Conservation (phyloP, 2,888 invertebrate genomes). For the Orthosia cruda region DNA sequence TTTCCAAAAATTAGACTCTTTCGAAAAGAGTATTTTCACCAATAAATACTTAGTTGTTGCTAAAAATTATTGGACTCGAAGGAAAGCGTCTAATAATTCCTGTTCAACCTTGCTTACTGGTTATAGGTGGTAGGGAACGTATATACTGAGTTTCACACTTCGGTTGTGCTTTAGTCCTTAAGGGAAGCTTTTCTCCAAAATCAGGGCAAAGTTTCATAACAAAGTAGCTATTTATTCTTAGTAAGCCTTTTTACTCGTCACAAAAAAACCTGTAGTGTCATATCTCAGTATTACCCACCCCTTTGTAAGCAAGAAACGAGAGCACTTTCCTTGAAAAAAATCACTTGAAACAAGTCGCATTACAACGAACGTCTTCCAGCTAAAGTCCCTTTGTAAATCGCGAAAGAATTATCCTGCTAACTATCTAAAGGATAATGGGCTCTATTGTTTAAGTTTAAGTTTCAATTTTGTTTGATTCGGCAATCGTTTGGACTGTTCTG, state of each 20-base stretch:
- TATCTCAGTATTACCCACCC: conserved; percentile 43
- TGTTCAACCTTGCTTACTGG: too few species aligned
- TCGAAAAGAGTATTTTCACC: too few species aligned
- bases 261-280: conserved; percentile 48
- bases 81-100: too few species aligned
- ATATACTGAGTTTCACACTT: too few species aligned
- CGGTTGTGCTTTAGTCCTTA: background rate
- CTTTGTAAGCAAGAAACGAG: conserved; percentile 56
- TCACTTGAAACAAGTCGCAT: conserved; percentile 78
- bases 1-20: too few species aligned
- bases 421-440: conserved; percentile 45
- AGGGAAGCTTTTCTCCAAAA: background rate
- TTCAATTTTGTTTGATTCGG: conserved; percentile 32
- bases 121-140: too few species aligned
- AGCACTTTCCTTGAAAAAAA: conserved; percentile 70
- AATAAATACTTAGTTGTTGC: too few species aligned
- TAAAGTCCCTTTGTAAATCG: conserved; percentile 74
- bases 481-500: conserved; percentile 27
- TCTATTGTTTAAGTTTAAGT: conserved; percentile 37
- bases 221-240: conserved; percentile 5
- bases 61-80: too few species aligned
- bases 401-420: conserved; percentile 71
- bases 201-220: background rate
- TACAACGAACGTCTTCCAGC: conserved; percentile 73
- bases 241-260: conserved; percentile 6